phyloP scores from a whole-genome alignment of 2,113 vertebrate genomes.

The Pelecanus crispus region DNA sequence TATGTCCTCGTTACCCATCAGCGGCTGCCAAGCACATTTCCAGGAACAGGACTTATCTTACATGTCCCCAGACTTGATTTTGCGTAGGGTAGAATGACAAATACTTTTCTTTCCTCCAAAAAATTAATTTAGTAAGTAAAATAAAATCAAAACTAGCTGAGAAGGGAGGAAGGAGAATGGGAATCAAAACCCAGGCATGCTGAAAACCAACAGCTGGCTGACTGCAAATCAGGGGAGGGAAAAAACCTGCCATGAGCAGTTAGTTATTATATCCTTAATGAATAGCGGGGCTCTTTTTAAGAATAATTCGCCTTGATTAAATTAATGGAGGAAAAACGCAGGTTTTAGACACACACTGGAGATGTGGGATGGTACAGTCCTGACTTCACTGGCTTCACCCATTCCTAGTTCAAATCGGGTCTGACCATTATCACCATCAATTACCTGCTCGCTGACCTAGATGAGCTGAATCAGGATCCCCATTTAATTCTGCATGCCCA shows the following conservation, averaged over 20 bases:
- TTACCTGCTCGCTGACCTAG: background rate
- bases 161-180: background rate
- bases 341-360: background rate
- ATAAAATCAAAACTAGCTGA: background rate
- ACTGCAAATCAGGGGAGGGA: background rate
- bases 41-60: background rate
- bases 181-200: background rate
- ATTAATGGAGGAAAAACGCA: background rate
- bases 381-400: background rate
- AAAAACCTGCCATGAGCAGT: background rate
- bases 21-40: background rate
- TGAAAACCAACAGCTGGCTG: background rate
- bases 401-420: accelerated
- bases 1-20: background rate
- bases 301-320: background rate
- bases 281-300: background rate
- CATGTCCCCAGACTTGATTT: background rate
- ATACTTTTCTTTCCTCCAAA: background rate
- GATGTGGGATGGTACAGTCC: background rate
- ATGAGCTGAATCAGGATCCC: background rate
- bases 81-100: background rate
- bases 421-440: background rate
- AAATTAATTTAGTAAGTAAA: background rate
- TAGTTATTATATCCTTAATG: background rate
- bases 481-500: background rate